phyloP scores from a whole-genome alignment of 2,113 vertebrate genomes.

The Meles meles region DNA sequence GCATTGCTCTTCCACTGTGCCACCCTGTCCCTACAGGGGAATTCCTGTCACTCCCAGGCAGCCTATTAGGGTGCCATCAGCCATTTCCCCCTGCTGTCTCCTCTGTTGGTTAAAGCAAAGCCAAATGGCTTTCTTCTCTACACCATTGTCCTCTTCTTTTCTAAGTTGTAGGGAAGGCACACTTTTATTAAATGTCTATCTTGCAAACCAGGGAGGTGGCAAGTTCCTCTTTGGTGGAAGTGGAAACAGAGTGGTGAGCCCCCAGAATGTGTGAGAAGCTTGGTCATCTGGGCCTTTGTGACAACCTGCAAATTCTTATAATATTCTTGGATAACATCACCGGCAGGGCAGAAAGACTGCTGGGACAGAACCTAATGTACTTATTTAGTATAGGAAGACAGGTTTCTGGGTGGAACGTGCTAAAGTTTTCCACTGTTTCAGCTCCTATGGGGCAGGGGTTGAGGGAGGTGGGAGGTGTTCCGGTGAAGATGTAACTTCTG shows the following conservation, averaged over 20 bases:
- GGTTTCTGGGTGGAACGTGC: background rate
- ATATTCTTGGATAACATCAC: background rate
- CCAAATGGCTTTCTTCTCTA: background rate
- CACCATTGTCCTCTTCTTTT: background rate
- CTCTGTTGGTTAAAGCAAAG: background rate
- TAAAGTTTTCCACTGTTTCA: background rate
- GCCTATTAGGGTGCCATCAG: background rate
- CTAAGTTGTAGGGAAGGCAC: background rate
- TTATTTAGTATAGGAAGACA: background rate
- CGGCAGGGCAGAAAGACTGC: background rate
- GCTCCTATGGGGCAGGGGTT: accelerated
- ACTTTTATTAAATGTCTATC: background rate
- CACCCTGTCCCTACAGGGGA: background rate
- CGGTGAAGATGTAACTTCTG: background rate
- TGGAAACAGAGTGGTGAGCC: background rate
- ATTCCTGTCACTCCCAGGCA: background rate
- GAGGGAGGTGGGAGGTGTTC: background rate
- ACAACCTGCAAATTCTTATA: background rate
- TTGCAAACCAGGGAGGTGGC: background rate
- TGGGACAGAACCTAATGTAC: background rate
- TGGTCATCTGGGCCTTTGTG: background rate
- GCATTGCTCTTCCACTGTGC: background rate
- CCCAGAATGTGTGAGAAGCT: background rate
- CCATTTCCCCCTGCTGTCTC: background rate
- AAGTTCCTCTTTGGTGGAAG: background rate